These are phyloP conservation scores for Therioaphis trifolii DNA, from an alignment of 2,888 invertebrate genomes.

Conservation along the genomic window DNA sequence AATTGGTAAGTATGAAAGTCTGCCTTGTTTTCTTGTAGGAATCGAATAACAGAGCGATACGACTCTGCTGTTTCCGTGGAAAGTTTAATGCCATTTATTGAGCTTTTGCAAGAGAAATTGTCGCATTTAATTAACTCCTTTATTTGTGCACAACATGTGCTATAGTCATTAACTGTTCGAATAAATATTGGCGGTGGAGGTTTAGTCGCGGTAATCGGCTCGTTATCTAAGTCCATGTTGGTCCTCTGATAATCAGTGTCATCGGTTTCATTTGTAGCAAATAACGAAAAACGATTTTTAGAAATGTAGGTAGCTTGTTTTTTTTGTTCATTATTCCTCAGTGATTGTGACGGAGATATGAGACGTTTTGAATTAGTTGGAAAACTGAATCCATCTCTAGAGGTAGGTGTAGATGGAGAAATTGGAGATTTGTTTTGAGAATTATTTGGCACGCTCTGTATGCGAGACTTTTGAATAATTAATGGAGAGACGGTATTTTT, in stretches of 20 bases:
- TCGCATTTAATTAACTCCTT: no score
- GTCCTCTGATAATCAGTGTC: background rate
- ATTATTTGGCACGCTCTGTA: no score
- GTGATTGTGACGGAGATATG: no score
- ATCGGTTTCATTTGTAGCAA: background rate
- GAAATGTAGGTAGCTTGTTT: no score
- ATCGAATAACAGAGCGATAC: background rate
- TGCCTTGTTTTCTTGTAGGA: background rate
- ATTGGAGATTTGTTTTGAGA: no score
- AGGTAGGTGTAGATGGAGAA: no score
- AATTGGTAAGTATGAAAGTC: slow-evolving; percentile 4
- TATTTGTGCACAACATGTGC: background rate
- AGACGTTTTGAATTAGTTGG: no score
- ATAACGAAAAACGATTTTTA: background rate
- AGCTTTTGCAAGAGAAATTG: background rate
- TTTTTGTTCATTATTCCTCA: no score
- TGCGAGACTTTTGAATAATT: no score
- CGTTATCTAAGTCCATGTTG: background rate
- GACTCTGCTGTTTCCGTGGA: background rate
- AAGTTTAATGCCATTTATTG: background rate
- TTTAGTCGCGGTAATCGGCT: background rate
- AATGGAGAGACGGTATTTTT: no score
- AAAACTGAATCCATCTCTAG: no score
- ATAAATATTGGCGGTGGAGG: background rate
- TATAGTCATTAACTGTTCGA: background rate